These are phyloP conservation scores for Bos javanicus DNA, from an alignment of 2,113 vertebrate species.

Conservation along the genomic window DNA sequence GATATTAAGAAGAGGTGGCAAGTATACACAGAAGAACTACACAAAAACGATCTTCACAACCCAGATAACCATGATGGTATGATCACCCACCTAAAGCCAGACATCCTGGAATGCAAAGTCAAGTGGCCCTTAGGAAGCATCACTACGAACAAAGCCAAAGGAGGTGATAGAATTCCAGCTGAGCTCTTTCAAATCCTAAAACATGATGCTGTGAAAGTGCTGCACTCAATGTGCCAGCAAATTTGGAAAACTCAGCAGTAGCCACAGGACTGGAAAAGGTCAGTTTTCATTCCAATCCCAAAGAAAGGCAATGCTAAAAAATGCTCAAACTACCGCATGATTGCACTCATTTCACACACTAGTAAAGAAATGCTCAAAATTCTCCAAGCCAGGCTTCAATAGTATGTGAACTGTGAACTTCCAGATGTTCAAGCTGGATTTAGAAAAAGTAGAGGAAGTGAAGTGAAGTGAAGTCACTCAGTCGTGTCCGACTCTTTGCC, in stretches of 20 bases:
- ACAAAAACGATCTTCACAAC: not conserved
- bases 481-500: no score
- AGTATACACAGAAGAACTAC: not conserved
- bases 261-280: not conserved
- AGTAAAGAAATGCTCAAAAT: not conserved
- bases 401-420: not conserved
- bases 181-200: not conserved
- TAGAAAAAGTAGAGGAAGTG: not conserved
- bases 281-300: not conserved
- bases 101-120: not conserved
- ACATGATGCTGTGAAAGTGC: not conserved
- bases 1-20: not conserved
- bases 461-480: no score
- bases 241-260: not conserved
- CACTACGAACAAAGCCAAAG: not conserved
- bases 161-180: not conserved
- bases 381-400: not conserved
- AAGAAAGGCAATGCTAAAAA: not conserved
- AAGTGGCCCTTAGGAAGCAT: not conserved
- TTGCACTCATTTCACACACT: rapidly evolving
- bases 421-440: not conserved
- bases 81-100: not conserved
- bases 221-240: not conserved
- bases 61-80: not conserved
- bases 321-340: not conserved